phyloP scores from a whole-genome alignment of 2,888 invertebrate species.

The Hemistola chrysoprasaria region DNA sequence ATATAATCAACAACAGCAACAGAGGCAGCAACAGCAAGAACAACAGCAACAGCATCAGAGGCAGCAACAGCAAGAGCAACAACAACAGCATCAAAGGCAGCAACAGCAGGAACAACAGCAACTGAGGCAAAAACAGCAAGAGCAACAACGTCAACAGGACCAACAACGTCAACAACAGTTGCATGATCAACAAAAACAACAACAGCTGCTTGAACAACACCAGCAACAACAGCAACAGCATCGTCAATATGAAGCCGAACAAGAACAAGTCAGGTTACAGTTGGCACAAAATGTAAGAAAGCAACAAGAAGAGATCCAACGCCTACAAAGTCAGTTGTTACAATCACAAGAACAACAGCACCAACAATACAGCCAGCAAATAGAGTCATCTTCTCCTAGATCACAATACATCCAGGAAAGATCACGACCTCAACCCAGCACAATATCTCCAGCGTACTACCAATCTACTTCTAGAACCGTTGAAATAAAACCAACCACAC shows the following conservation, averaged over 20 bases:
- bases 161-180: slow-evolving; percentile 44
- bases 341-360: slow-evolving; percentile 62
- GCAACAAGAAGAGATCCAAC: slow-evolving; percentile 78
- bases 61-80: slow-evolving; percentile 26
- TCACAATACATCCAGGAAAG: slow-evolving; percentile 69
- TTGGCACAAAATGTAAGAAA: slow-evolving; percentile 74
- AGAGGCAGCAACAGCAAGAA: slow-evolving; percentile 32
- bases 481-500: slow-evolving; percentile 76
- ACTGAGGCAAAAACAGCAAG: slow-evolving; percentile 33
- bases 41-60: slow-evolving; percentile 29
- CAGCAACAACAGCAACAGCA: slow-evolving; percentile 56
- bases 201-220: slow-evolving; percentile 46
- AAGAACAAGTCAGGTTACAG: slow-evolving; percentile 66
- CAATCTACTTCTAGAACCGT: slow-evolving; percentile 71
- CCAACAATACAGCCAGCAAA: slow-evolving; percentile 52
- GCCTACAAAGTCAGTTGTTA: slow-evolving; percentile 66
- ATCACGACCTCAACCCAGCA: slow-evolving; percentile 59
- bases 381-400: slow-evolving; percentile 57
- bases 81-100: slow-evolving; percentile 32
- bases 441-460: slow-evolving; percentile 60
- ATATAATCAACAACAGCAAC: slow-evolving; percentile 32
- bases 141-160: slow-evolving; percentile 36
- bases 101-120: slow-evolving; percentile 32
- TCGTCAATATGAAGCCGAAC: slow-evolving; percentile 63
- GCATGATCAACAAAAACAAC: slow-evolving; percentile 43